Evolutionary conservation across 2,888 invertebrate species (phyloP), one percentile per base, ranked within the genome.

Genomic region (Anodontia alba): DNA sequence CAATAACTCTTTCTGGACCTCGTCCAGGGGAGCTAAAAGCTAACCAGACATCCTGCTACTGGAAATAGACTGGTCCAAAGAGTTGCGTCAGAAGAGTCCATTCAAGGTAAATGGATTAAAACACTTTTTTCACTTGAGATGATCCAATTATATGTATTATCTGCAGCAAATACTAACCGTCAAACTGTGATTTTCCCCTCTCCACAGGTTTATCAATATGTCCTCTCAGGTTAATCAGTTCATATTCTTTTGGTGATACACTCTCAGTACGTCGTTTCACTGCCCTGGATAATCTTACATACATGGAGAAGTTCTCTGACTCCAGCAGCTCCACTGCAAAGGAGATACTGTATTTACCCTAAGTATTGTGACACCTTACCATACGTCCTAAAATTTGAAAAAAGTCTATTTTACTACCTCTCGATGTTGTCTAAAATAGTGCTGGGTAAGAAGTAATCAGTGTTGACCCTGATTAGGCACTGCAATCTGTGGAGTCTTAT

Each of bases 241-340:
- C 80, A 71, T 77, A 81, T 33, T 81, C 76, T n/a, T 29, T 33
- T 7, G 70, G 29, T 29, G 46, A 26, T 29, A 49, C 51, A 17
- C 26, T 12, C 1, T 74, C 62, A 1, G 54, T 29, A 23, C 71
- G 80, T 46, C 71, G 74, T 49, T 77, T 74, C 8, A 46, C 33
- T 7, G 80, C 75, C 46, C 73, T 71, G 23, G 78, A 57, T 49
- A 83, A 51, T 15, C 80, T 72, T 38, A 83, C 20, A 31, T 68
- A 75, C 69, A 80, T 75, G 1, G 71, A 80, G 46, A 74, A 75
- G 20, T 72, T 67, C 20, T 79, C 76, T n/a, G 49, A 17, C 1
- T 33, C 62, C 12, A 29, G 29, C 7, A 23, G 12, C 43, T 83
- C 75, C 29, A 72, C 83, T 83, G 79, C 31, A 78, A 81, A 20